Conservation (phyloP, 1,140 invertebrate species). For the Chrysoperla carnea region DNA sequence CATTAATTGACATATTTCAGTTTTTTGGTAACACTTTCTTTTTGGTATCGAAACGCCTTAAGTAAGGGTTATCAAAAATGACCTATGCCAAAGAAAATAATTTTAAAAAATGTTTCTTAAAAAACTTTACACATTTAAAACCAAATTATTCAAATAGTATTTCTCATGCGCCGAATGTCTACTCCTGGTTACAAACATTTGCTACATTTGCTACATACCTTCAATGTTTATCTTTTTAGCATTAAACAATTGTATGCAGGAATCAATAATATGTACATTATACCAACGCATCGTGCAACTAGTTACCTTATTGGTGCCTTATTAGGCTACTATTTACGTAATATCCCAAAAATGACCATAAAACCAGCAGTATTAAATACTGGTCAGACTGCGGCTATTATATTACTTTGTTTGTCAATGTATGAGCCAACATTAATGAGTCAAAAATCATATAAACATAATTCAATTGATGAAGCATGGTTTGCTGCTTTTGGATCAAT, state of each 20-base stretch:
- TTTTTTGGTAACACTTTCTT: too few relatives aligned
- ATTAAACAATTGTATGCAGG: slow-evolving; percentile 47
- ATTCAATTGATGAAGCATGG: slow-evolving; percentile 40
- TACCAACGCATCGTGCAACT: slow-evolving; percentile 46
- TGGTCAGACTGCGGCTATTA: slow-evolving; percentile 22
- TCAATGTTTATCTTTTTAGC: too few relatives aligned
- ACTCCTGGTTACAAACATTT: too few relatives aligned
- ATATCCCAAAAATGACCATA: slow-evolving; percentile 20
- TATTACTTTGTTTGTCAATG: slow-evolving; percentile 29
- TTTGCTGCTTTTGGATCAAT: slow-evolving; percentile 56
- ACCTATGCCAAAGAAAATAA: too few relatives aligned
- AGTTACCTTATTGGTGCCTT: slow-evolving; percentile 54
- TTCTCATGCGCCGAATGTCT: too few relatives aligned
- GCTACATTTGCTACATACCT: too few relatives aligned
- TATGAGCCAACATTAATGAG: slow-evolving; percentile 45
- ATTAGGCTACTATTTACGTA: slow-evolving; percentile 37
- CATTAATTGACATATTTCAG: too few relatives aligned
- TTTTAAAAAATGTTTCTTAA: too few relatives aligned
- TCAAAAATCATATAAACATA: slow-evolving; percentile 41
- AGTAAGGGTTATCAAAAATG: too few relatives aligned
- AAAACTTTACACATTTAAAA: too few relatives aligned
- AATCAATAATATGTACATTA: slow-evolving; percentile 49
- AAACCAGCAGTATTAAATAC: slow-evolving; percentile 17
- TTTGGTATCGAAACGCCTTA: too few relatives aligned
- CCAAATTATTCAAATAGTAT: too few relatives aligned